Evolutionary conservation across 2,113 vertebrate species (phyloP).

Genomic region (Urocynchramus pylzowi): DNA sequence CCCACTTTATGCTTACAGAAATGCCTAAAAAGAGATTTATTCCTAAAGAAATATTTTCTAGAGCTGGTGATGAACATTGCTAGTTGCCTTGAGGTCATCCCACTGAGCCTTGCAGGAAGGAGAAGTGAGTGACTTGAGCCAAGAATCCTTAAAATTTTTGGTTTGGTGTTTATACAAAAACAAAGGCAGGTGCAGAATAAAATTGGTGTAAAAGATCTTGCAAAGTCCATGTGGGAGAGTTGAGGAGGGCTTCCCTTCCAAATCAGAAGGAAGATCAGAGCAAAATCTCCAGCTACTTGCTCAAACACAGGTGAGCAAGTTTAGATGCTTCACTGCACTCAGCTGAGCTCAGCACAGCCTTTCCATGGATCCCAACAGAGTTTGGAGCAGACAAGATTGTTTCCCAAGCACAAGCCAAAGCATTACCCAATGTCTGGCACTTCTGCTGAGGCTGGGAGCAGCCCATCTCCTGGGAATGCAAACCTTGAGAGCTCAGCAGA

Average conservation of each 20-base stretch:
- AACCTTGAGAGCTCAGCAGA: not conserved
- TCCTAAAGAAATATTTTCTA: not conserved
- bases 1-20: accelerated
- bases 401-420: not conserved
- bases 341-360: not conserved
- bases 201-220: not conserved
- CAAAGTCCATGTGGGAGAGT: not conserved
- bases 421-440: not conserved
- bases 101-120: not conserved
- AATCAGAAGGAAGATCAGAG: not conserved
- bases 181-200: not conserved
- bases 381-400: not conserved
- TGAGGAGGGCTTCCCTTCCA: not conserved
- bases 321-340: not conserved
- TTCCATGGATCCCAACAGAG: accelerated
- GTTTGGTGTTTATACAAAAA: not conserved
- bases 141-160: not conserved
- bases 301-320: not conserved
- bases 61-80: not conserved
- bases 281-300: not conserved
- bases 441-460: not conserved
- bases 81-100: not conserved
- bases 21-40: not conserved
- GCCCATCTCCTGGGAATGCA: not conserved
- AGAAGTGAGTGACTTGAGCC: not conserved